These are phyloP conservation scores for Cirrhinus molitorella DNA, from an alignment of 2,797 vertebrate species.

Conservation along the genomic window DNA sequence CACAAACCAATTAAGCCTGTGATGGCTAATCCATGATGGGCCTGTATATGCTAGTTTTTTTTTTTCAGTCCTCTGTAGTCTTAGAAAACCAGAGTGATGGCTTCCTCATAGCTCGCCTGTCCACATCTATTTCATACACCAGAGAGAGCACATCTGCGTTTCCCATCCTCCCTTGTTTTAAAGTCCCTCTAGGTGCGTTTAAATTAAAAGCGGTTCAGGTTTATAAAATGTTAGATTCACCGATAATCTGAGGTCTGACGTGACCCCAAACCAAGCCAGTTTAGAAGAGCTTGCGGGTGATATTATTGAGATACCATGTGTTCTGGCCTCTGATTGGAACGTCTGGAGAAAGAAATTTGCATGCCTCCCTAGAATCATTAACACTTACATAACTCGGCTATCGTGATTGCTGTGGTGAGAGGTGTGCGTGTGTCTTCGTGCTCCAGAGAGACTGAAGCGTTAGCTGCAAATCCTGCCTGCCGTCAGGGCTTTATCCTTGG, in stretches of 20 bases:
- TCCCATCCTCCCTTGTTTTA: constrained; percentile 67
- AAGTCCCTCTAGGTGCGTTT: constrained; percentile 69
- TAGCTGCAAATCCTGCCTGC: constrained; percentile 90
- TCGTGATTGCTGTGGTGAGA: constrained; percentile 78
- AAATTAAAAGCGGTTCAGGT: constrained; percentile 70
- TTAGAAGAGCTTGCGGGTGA: constrained; percentile 30
- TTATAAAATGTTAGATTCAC: constrained; percentile 65
- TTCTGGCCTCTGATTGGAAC: neutral
- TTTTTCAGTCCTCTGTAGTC: constrained; percentile 38
- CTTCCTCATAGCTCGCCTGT: constrained; percentile 66
- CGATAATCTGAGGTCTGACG: constrained; percentile 67
- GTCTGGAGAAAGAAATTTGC: constrained; percentile 37
- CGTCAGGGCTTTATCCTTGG: constrained; percentile 87
- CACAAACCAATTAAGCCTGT: constrained; percentile 41
- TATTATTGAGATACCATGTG: constrained; percentile 29
- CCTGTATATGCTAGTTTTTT: constrained; percentile 20
- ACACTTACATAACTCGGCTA: constrained; percentile 81
- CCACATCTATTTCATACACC: constrained; percentile 69
- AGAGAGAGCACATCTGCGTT: constrained; percentile 76
- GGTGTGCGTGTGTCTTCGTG: constrained; percentile 23
- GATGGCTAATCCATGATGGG: constrained; percentile 58
- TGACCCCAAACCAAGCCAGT: constrained; percentile 61
- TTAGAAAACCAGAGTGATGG: constrained; percentile 51
- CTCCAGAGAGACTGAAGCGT: constrained; percentile 89
- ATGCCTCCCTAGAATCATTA: constrained; percentile 73